A percentile compares a stretch with the other conserved stretches of the same genome.
phyloP scores from a whole-genome alignment of 2,113 vertebrate genomes.

The Morone saxatilis region DNA sequence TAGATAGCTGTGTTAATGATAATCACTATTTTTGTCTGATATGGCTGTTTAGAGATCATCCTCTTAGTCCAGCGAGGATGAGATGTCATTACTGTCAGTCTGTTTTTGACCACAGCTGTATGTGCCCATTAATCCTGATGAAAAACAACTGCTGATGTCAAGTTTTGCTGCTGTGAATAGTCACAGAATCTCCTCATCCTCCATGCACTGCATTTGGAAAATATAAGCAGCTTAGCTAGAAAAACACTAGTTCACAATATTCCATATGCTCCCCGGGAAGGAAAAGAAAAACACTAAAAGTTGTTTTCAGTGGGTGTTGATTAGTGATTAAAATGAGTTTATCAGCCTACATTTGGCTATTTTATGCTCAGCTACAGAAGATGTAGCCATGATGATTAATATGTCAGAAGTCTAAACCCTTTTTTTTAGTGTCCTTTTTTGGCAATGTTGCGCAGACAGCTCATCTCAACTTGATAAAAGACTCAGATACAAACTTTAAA shows the following conservation, averaged over 20 bases:
- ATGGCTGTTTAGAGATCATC: slow-evolving; percentile 45
- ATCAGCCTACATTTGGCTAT: background rate
- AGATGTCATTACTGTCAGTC: slow-evolving; percentile 35
- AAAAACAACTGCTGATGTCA: slow-evolving; percentile 56
- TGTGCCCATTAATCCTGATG: slow-evolving; percentile 43
- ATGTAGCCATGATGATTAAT: too few relatives aligned
- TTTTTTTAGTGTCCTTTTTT: too few relatives aligned
- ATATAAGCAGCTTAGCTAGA: slow-evolving; percentile 59
- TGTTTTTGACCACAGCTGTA: slow-evolving; percentile 54
- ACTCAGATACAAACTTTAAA: background rate
- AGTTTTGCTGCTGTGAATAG: background rate
- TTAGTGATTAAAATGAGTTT: background rate
- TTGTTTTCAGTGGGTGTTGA: background rate
- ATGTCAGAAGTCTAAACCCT: background rate
- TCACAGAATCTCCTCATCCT: background rate
- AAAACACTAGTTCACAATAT: slow-evolving; percentile 31
- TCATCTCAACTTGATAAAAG: background rate
- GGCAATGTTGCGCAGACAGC: background rate
- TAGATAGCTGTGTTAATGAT: background rate
- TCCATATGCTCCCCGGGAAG: background rate
- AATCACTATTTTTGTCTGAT: background rate
- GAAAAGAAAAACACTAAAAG: background rate
- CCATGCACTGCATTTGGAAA: background rate
- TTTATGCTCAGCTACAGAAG: background rate
- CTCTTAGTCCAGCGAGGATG: slow-evolving; percentile 24